Conservation (phyloP, 2,888 invertebrate species). For the Onthophagus sagittarius region DNA sequence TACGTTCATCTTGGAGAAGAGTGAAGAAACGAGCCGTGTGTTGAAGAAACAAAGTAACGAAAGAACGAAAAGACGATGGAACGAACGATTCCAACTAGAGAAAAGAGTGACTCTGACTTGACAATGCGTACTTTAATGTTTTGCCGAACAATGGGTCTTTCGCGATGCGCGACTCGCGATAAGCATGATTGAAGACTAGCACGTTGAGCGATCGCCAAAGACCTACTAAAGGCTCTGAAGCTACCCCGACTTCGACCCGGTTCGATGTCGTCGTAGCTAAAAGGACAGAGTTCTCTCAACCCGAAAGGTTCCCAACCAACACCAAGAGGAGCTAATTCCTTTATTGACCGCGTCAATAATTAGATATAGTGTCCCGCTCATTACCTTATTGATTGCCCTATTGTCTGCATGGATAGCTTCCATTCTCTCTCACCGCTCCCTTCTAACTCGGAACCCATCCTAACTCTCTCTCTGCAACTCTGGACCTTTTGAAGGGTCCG, state of each 20-base stretch:
- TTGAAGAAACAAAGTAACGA: slow-evolving; percentile 5
- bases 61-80: slow-evolving; percentile 6
- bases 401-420: slow-evolving; percentile 40
- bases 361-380: slow-evolving; percentile 51
- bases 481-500: background rate
- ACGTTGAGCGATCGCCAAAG: slow-evolving; percentile 31
- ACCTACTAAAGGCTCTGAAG: background rate
- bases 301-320: slow-evolving; percentile 26
- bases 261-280: slow-evolving; percentile 7
- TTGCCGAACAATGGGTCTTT: slow-evolving; percentile 20
- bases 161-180: slow-evolving; percentile 33
- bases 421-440: background rate
- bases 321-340: background rate
- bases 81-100: slow-evolving; percentile 24
- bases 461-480: background rate
- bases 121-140: slow-evolving; percentile 45
- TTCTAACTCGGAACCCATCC: background rate
- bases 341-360: slow-evolving; percentile 47
- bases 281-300: slow-evolving; percentile 8
- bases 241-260: background rate
- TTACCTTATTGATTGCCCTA: slow-evolving; percentile 53
- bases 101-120: slow-evolving; percentile 42
- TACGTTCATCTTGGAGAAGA: no score
- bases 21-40: background rate
- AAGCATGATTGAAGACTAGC: slow-evolving; percentile 43